phyloP scores from a whole-genome alignment of 2,113 vertebrate genomes.

The Porphyrio hochstetteri region DNA sequence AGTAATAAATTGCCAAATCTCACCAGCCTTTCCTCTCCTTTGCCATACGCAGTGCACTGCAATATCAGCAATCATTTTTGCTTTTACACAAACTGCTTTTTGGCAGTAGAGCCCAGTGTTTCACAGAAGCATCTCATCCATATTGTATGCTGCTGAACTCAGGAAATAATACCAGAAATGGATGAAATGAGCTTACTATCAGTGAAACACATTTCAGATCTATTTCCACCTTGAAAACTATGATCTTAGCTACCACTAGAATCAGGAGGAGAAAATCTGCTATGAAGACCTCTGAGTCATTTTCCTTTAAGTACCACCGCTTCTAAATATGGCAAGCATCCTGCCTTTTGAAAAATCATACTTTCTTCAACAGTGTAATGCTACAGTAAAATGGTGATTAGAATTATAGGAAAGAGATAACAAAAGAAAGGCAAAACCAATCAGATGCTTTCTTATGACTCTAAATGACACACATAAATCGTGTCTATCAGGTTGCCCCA shows the following conservation, averaged over 20 bases:
- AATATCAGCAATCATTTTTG: not conserved
- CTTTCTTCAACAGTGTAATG: not conserved
- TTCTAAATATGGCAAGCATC: not conserved
- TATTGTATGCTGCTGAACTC: not conserved
- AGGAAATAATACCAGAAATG: not conserved
- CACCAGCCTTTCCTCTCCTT: not conserved
- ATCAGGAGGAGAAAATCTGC: not conserved
- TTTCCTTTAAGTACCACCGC: not conserved
- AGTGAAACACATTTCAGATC: not conserved
- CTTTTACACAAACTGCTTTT: not conserved
- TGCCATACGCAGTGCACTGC: not conserved
- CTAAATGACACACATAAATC: constrained; percentile 19
- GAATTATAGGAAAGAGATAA: constrained; percentile 37
- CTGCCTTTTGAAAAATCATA: not conserved
- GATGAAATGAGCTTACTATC: not conserved
- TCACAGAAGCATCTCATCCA: not conserved
- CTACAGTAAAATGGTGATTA: not conserved
- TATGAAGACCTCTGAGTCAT: not conserved
- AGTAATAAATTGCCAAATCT: not conserved
- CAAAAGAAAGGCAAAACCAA: constrained; percentile 5
- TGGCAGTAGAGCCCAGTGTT: not conserved
- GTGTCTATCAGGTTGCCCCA: constrained; percentile 5
- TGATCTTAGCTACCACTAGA: not conserved
- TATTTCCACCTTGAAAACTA: not conserved
- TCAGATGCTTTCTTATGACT: constrained; percentile 11